Percentiles rank a stretch among this genome's conserved stretches.
These are phyloP conservation scores for Gavialis gangeticus DNA, from an alignment of 2,113 vertebrate genomes.

Conservation along the genomic window DNA sequence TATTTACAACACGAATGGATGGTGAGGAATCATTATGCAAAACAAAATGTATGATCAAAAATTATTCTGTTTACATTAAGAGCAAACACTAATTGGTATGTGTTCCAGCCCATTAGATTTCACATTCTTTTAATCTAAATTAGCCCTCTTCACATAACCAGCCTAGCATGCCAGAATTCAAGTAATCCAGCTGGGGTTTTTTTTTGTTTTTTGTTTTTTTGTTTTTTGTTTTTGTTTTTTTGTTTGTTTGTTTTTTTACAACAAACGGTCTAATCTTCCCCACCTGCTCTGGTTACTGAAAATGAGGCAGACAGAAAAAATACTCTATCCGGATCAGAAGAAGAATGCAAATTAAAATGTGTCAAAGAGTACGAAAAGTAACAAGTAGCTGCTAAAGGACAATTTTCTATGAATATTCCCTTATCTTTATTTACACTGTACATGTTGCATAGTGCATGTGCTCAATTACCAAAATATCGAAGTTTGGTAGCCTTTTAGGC, in stretches of 20 bases:
- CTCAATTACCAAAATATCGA: neutral
- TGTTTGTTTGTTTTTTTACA: neutral
- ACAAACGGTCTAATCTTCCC: constrained; percentile 39
- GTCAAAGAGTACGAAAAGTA: neutral
- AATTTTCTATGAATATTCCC: neutral
- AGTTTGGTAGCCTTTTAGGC: neutral
- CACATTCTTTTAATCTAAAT: constrained; percentile 24
- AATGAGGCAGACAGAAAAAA: neutral
- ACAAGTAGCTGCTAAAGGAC: neutral
- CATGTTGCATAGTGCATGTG: neutral
- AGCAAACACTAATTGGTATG: constrained; percentile 6
- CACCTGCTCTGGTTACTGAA: constrained; percentile 28
- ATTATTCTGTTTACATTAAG: constrained; percentile 35
- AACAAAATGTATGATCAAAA: neutral
- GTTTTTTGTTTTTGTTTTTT: too few species aligned
- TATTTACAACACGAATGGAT: neutral
- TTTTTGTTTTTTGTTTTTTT: too few species aligned
- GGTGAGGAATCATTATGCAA: neutral
- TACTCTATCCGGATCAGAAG: neutral
- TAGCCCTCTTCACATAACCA: constrained; percentile 23
- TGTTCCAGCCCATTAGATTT: constrained; percentile 36
- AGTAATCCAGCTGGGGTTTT: constrained; percentile 22
- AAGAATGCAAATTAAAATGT: neutral
- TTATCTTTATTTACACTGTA: neutral
- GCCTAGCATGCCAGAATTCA: constrained; percentile 17